A percentile compares a stretch with the other conserved stretches of the same genome.
Evolutionary conservation across 2,797 vertebrate genomes (phyloP).

Genomic region (Cephalopachus bancanus): DNA sequence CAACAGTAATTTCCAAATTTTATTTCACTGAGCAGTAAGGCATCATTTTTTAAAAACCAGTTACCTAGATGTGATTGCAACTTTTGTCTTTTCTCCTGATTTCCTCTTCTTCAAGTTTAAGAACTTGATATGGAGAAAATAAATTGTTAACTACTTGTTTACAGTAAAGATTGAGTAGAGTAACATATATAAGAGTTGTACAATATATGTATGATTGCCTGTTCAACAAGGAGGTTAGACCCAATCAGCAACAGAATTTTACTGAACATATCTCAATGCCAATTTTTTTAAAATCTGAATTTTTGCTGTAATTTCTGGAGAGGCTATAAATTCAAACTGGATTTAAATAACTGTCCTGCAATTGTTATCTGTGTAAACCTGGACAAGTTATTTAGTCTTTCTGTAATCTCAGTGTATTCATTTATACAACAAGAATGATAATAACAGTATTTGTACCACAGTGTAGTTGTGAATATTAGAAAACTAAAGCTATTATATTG

Average conservation of each 20-base stretch:
- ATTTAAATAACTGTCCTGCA: neutral
- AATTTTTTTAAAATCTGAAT: neutral
- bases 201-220: neutral
- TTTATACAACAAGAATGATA: neutral
- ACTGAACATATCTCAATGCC: neutral
- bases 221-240: neutral
- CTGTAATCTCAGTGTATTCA: neutral
- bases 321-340: neutral
- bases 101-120: neutral
- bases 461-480: constrained; percentile 33
- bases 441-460: neutral
- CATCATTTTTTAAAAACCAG: neutral
- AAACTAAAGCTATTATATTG: neutral
- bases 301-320: neutral
- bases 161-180: neutral
- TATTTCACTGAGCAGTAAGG: neutral
- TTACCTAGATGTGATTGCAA: neutral
- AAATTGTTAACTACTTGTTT: neutral
- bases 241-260: neutral
- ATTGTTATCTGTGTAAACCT: neutral
- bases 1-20: neutral
- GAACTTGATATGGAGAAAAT: neutral
- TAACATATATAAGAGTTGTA: neutral
- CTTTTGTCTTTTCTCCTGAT: neutral
- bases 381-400: neutral